Evolutionary conservation across 2,113 vertebrate genomes (phyloP).

Genomic region (crab-eating macaque (Macaca fascicularis)): T2T-MFA8v1.1 NC_088378.1:75442501-75443000

Average conservation of each 20-base stretch:
- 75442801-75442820: not conserved
- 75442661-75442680: not conserved
- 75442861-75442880: not conserved
- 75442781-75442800: not conserved
- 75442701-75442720: not conserved
- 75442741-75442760: not conserved
- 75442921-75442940: not conserved
- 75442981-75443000: too few species aligned
- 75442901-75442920: not conserved
- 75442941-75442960: not conserved
- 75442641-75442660: not conserved
- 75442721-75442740: not conserved
- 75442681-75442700: not conserved
- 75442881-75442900: not conserved
- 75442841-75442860: not conserved
- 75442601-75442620: not conserved
- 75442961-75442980: not conserved
- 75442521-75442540: constrained; percentile 6
- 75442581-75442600: not conserved
- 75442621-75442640: not conserved
- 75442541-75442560: not conserved
- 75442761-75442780: not conserved
- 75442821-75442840: not conserved
- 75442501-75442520: not conserved
- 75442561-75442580: not conserved